Base-by-base conservation (phyloP, 2,797 vertebrate genomes). In the Sebastes itinus region DNA sequence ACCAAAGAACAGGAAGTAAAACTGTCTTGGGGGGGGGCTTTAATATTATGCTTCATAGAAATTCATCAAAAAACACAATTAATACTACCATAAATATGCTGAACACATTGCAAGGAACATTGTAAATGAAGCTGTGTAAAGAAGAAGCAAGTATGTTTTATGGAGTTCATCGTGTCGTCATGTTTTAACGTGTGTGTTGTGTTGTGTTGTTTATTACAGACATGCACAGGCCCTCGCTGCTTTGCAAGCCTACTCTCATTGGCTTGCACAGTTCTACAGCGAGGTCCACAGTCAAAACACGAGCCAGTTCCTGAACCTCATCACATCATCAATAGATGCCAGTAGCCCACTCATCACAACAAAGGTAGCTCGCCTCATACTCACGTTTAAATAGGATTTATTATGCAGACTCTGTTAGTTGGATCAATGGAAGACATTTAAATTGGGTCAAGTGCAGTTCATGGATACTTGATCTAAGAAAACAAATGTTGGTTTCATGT, bases 201-300 rank as follows among this genome's bases (percentile, higher is more conserved):
- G 49, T 77, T 42, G 20, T 46, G 62, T 35, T 60, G 10, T 71
- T 62, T 63, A 4, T 84, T 87, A 1, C 87, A 96, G 95, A 82
- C 99, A 99, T 1, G 99, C 99, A 0, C 98, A 99, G 95, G 97
- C 98, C 16, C 95, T 99, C 80, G 97, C 99, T 6, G 99, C 99
- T 1, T 91, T 99, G 83, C 99, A 99, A 87, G 99, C 99, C 28
- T 99, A 99, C 68, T 96, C 97, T 14, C 99, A 99, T 89, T 99
- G 99, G 99, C 94, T 99, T 0, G 97, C 98, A 0, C 99, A 99
- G 94, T 99, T 97, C 91, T 99, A 98, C 93, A 95, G 96, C 1
- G 98, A 99, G 86, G 97, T 97, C 18, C 97, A 99, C 87, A 95
- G 94, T 65, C 98, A 95, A 75, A 97, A 97, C 91, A 96, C 97